Percentiles rank a stretch among this genome's conserved stretches.
Evolutionary conservation across 2,888 invertebrate species (phyloP).

Genomic region (Fabriciana adippe): DNA sequence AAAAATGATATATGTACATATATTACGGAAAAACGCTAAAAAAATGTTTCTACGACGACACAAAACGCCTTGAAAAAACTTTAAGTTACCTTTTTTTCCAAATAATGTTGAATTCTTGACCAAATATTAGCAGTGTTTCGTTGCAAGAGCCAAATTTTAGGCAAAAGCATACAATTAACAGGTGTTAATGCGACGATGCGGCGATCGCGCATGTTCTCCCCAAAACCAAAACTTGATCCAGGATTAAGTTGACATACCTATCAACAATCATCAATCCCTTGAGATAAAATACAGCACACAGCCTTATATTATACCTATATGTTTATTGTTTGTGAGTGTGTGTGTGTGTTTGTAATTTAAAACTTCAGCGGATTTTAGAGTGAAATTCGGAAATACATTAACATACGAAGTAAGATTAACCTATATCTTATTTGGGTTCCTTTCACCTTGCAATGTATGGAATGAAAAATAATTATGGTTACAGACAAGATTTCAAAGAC

Average conservation of each 20-base stretch:
- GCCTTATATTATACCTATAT: background rate
- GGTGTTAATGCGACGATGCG: slow-evolving; percentile 85
- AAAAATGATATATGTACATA: no score
- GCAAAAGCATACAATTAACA: slow-evolving; percentile 86
- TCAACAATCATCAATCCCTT: background rate
- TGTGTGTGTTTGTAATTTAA: no score
- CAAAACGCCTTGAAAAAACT: background rate
- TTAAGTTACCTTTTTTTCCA: slow-evolving; percentile 74
- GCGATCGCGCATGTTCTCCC: slow-evolving; percentile 86
- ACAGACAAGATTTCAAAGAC: no score
- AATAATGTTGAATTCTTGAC: slow-evolving; percentile 83
- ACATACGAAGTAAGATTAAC: no score
- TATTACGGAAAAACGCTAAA: background rate
- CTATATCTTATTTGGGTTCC: no score
- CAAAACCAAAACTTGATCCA: slow-evolving; percentile 86
- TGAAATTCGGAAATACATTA: no score
- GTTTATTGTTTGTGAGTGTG: background rate
- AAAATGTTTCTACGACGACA: background rate
- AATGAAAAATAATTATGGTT: no score
- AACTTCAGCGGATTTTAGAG: no score
- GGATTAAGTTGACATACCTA: slow-evolving; percentile 82
- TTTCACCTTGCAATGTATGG: no score
- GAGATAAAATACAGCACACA: background rate
- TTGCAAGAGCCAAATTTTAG: slow-evolving; percentile 86
- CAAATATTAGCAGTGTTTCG: slow-evolving; percentile 85